Conservation (phyloP, 2,797 vertebrate genomes). For the Leuciscus waleckii region DNA sequence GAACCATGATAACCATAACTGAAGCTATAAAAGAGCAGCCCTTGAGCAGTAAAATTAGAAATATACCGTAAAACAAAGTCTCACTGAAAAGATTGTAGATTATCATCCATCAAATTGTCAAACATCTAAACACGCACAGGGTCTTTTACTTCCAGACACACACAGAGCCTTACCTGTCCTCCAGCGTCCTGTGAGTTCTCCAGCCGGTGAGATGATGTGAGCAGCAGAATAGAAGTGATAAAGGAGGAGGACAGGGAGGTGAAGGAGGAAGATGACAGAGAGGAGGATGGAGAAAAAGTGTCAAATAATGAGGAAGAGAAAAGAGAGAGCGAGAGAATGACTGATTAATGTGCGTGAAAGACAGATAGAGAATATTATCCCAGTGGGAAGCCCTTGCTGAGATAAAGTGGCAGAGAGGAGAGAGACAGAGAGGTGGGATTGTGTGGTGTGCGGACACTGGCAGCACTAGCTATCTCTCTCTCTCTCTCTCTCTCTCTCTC, state of each 20-base stretch:
- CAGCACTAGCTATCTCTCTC: constrained; percentile 13
- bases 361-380: constrained; percentile 46
- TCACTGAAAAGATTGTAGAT: background rate
- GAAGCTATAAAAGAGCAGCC: background rate
- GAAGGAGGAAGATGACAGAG: constrained; percentile 24
- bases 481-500: constrained; percentile 4
- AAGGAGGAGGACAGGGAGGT: constrained; percentile 36
- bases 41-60: background rate
- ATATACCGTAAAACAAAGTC: background rate
- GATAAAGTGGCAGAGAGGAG: constrained; percentile 49
- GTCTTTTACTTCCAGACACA: background rate
- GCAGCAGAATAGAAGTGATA: constrained; percentile 32
- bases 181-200: constrained; percentile 31
- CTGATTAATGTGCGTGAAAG: constrained; percentile 42
- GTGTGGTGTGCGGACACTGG: constrained; percentile 46
- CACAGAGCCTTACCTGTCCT: constrained; percentile 50
- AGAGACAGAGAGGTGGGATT: constrained; percentile 46
- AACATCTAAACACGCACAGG: background rate
- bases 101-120: background rate
- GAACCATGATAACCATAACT: background rate
- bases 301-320: constrained; percentile 32
- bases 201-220: constrained; percentile 36
- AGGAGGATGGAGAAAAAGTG: constrained; percentile 43
- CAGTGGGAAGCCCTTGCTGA: constrained; percentile 42
- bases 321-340: constrained; percentile 5